phyloP scores from a whole-genome alignment of 2,113 vertebrate genomes.

The Tachysurus vachellii region DNA sequence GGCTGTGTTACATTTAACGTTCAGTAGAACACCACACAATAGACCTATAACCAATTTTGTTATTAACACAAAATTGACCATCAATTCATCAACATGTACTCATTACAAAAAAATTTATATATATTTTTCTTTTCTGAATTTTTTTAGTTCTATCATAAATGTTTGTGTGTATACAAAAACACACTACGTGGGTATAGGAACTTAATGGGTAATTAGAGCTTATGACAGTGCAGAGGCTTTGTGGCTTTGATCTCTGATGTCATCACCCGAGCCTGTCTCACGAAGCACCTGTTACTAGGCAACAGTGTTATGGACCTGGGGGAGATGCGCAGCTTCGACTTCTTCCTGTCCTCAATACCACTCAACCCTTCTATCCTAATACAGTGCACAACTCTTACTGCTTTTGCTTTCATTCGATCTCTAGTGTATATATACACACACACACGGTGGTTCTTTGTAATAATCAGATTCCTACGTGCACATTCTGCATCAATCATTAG shows the following conservation, averaged over 20 bases:
- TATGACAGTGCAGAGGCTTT: constrained; percentile 18
- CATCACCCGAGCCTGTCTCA: constrained; percentile 65
- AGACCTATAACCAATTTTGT: no score
- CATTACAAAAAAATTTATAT: neutral
- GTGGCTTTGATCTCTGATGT: constrained; percentile 67
- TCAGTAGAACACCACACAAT: no score
- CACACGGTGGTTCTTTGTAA: neutral
- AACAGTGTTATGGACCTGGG: constrained; percentile 64
- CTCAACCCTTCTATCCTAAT: constrained; percentile 28
- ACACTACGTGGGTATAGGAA: neutral
- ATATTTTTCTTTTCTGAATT: neutral
- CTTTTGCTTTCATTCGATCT: neutral
- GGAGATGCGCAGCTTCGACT: constrained; percentile 58
- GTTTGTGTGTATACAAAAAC: neutral
- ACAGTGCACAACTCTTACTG: constrained; percentile 13
- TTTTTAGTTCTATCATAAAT: neutral
- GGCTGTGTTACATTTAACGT: no score
- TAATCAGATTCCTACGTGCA: neutral
- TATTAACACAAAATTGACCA: neutral
- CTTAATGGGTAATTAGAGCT: constrained; percentile 28
- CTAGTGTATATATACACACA: neutral
- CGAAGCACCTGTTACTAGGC: constrained; percentile 70
- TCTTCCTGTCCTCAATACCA: constrained; percentile 45
- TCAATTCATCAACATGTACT: neutral
- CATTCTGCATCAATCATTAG: neutral